Evolutionary conservation across 2,113 vertebrate species (phyloP).

Genomic region (Mobula birostris): DNA sequence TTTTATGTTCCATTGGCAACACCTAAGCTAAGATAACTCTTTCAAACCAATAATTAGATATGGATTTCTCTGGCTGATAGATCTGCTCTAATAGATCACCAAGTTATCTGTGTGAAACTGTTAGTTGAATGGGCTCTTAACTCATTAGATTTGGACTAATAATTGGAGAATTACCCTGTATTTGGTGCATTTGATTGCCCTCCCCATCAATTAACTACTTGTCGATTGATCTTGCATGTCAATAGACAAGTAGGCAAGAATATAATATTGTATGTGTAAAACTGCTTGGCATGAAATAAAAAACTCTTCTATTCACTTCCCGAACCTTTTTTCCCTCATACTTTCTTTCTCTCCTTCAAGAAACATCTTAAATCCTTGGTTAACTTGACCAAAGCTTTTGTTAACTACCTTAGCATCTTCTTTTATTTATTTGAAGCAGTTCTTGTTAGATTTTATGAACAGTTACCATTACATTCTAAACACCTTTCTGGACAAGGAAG

Average conservation of each 20-base stretch:
- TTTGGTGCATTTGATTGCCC: background rate
- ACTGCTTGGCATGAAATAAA: background rate
- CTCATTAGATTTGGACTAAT: background rate
- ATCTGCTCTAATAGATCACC: background rate
- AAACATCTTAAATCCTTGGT: too few relatives aligned
- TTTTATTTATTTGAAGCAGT: too few relatives aligned
- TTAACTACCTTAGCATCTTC: too few relatives aligned
- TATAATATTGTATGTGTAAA: background rate
- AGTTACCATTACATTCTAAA: background rate
- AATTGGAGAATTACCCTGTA: background rate
- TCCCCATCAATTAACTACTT: too few relatives aligned
- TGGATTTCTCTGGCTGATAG: background rate
- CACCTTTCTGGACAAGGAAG: background rate
- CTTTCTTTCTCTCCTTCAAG: too few relatives aligned
- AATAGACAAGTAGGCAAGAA: background rate
- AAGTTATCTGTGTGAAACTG: background rate
- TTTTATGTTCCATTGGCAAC: background rate
- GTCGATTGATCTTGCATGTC: background rate
- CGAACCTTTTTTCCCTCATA: too few relatives aligned
- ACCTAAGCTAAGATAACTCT: background rate
- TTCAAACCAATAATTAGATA: background rate
- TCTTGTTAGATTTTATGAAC: too few relatives aligned
- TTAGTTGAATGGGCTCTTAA: background rate
- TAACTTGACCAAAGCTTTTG: too few relatives aligned
- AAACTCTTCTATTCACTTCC: too few relatives aligned